Conservation (phyloP, 1,140 invertebrate genomes). For the Wiebesia pumilae region DNA sequence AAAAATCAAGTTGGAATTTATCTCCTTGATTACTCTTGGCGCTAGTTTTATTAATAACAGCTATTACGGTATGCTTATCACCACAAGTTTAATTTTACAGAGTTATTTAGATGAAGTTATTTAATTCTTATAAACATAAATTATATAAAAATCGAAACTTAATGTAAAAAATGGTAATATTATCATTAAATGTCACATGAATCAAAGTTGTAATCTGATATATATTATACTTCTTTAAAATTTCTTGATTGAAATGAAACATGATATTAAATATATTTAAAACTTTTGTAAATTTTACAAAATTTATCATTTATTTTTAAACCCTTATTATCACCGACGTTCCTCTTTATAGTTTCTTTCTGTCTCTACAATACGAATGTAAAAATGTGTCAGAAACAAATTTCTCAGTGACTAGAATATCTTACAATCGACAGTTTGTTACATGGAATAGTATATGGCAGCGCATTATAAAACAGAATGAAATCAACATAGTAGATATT, state of each 20-base stretch:
- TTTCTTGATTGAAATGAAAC: conserved; percentile 7
- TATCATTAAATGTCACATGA: not conserved
- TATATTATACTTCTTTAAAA: not conserved
- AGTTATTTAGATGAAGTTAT: not conserved
- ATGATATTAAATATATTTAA: conserved; percentile 13
- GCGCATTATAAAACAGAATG: conserved; percentile 57
- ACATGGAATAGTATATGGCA: conserved; percentile 62
- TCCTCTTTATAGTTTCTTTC: conserved; percentile 29
- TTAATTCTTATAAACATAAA: conserved; percentile 1
- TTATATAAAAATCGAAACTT: not conserved
- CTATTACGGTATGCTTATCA: not conserved
- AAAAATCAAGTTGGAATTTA: not conserved
- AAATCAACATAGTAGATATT: conserved; percentile 58
- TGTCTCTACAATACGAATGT: conserved; percentile 42
- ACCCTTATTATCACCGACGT: conserved; percentile 35
- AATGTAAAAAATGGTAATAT: conserved; percentile 25
- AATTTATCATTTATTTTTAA: conserved; percentile 36
- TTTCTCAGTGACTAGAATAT: conserved; percentile 71
- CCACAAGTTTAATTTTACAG: not conserved
- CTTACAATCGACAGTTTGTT: conserved; percentile 68
- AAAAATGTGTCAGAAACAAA: conserved; percentile 63
- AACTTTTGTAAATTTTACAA: conserved; percentile 30
- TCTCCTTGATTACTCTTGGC: not conserved
- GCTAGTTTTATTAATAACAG: not conserved
- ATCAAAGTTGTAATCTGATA: not conserved